These are phyloP conservation scores for Pachycephus smyrnensis DNA, from an alignment of 2,888 invertebrate genomes.

Conservation along the genomic window DNA sequence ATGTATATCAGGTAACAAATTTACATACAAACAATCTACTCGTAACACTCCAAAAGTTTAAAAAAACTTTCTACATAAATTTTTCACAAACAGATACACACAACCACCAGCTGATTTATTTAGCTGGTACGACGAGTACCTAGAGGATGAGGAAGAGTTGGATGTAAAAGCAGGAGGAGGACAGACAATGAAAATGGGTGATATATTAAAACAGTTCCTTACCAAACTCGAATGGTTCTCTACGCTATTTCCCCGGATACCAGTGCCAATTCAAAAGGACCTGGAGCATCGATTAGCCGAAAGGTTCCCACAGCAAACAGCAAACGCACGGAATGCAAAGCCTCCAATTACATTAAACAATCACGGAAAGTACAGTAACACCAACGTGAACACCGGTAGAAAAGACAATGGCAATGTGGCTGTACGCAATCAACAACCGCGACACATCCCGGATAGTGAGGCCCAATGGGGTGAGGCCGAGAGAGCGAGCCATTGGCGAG, in stretches of 20 bases:
- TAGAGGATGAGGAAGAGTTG: conserved; percentile 96
- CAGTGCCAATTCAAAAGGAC: conserved; percentile 96
- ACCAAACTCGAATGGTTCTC: conserved; percentile 99
- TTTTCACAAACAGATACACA: conserved; percentile 82
- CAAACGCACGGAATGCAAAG: conserved; percentile 60
- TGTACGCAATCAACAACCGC: conserved; percentile 50
- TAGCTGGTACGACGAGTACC: conserved; percentile 96
- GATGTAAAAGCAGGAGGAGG: conserved; percentile 99
- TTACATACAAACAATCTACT: background rate
- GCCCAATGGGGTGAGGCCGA: conserved; percentile 67
- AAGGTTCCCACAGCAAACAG: conserved; percentile 72
- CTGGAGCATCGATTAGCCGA: conserved; percentile 81
- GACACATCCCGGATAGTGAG: conserved; percentile 65
- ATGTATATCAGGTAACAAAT: conserved; percentile 76
- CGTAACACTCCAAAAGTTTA: background rate
- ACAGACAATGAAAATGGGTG: conserved; percentile 91
- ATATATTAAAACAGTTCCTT: conserved; percentile 91
- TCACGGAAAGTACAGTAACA: conserved; percentile 58
- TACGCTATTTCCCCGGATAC: conserved; percentile 97
- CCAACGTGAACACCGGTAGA: conserved; percentile 41
- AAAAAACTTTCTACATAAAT: background rate
- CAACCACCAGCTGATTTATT: conserved; percentile 96
- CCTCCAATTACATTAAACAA: conserved; percentile 63
- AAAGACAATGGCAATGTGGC: conserved; percentile 58
- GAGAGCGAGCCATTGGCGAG: conserved; percentile 64